Base-by-base conservation (phyloP, 2,797 vertebrate species). In the Tamandua tetradactyla region DNA sequence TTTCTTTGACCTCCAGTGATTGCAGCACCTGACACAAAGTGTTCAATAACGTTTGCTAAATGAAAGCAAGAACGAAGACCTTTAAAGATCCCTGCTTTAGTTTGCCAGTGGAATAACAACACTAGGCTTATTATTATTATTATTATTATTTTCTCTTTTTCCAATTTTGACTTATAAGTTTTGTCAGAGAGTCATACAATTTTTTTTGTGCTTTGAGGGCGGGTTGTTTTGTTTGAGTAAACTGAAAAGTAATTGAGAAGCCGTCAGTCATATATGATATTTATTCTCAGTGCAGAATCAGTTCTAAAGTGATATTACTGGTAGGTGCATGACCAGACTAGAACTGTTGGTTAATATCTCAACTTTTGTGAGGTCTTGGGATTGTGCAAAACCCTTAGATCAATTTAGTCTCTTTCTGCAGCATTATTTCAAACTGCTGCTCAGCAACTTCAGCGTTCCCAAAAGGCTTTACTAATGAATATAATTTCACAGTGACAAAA, bases 401-500 rank as follows among this genome's bases (percentile, higher is more conserved):
- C 90, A 3, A 13, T 7, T 27, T 42, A 5, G 25, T 52, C 61
- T 91, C 81, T 27, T 62, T 82, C 88, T 11, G 3, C 32, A 75
- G 75, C 13, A 5, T 79, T 59, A 9, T 59, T 40, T 69, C 32
- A n/a, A 79, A 37, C 47, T 1, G 69, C 76, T 3, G 13, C 81
- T 89, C 13, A 4, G 62, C 4, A 1, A 40, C 57, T 11, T 59
- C 32, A 30, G 32, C 22, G 22, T n/a, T 66, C 95, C 86, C 49
- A 4, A 44, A 13, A 75, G 80, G 61, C 49, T 87, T 84, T 30
- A 80, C 23, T 91, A 91, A 94, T 85, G 86, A 94, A 55, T 78
- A 37, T 69, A 17, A 92, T 79, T 91, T 89, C 74, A 85, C 11
- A 52, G 94, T 68, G 64, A 84, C 92, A 66, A 62, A 92, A 91